phyloP scores from a whole-genome alignment of 1,140 invertebrate species.

The Drosophila parabipectinata region DNA sequence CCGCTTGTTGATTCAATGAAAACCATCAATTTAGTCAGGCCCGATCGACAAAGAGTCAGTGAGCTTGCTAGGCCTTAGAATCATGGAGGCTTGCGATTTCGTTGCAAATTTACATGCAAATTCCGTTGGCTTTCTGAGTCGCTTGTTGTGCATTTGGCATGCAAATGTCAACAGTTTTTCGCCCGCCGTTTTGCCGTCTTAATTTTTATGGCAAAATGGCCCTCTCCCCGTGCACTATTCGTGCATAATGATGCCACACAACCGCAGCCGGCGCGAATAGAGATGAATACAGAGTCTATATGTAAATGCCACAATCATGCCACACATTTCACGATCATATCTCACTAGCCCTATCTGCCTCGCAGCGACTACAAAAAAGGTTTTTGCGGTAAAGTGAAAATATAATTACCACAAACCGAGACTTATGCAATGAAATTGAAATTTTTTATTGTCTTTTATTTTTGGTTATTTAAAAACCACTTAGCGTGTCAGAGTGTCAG shows the following conservation, averaged over 20 bases:
- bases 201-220: constrained; percentile 4
- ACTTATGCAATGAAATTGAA: constrained; percentile 48
- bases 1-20: constrained; percentile 32
- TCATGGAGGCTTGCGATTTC: constrained; percentile 28
- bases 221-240: constrained; percentile 29
- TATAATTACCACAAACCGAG: constrained; percentile 45
- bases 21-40: constrained; percentile 11
- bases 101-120: constrained; percentile 58
- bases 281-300: not conserved
- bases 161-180: constrained; percentile 73
- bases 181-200: constrained; percentile 11
- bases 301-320: constrained; percentile 32
- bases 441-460: constrained; percentile 35
- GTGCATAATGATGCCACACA: constrained; percentile 51
- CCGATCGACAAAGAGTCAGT: not conserved
- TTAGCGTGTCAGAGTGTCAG: constrained; percentile 35
- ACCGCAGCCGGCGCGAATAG: constrained; percentile 51
- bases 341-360: constrained; percentile 24
- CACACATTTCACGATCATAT: constrained; percentile 70
- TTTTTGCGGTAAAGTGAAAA: constrained; percentile 58
- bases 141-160: constrained; percentile 70
- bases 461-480: constrained; percentile 38
- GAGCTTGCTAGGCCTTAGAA: constrained; percentile 15
- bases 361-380: constrained; percentile 42
- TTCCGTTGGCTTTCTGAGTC: constrained; percentile 61